Evolutionary conservation across 2,797 vertebrate genomes (phyloP), one percentile per base, ranked within the genome.

Genomic region (Parambassis ranga): DNA sequence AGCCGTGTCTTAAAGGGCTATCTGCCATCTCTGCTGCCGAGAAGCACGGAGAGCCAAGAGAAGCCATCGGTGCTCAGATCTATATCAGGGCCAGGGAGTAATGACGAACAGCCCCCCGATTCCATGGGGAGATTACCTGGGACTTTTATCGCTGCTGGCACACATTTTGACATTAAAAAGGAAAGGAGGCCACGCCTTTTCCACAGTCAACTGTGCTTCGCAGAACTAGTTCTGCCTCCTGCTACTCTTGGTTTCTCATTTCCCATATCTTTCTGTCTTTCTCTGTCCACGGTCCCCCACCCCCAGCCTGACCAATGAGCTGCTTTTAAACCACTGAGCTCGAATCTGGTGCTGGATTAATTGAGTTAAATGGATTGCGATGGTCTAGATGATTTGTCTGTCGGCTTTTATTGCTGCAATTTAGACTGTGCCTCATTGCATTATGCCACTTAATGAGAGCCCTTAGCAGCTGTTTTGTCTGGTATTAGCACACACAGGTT

Each of bases 301-400:
- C 11, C 22, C 43, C 26, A 63, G 19, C 55, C 53, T 55, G 55
- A 69, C 52, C 48, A 39, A 46, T 31, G 51, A 66, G 62, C 59
- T 63, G 66, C 82, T 87, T 83, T 84, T 75, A 83, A 84, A 62
- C 67, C 76, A 61, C 79, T 43, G 74, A 71, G 75, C 77, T 71
- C 65, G 52, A 75, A 79, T 87, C 66, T 49, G 65, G 53, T 72
- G 56, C 81, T 69, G 74, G 71, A 72, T 88, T 89, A 88, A 88
- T 87, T 87, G 89, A 90, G 78, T 87, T 87, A 87, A 90, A 90
- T 90, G 87, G 86, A 87, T 87, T 79, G 84, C 65, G 85, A 84
- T 87, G 87, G 85, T 84, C 56, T 82, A 86, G 87, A 90, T 87
- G 86, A 91, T 90, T 89, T 85, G 87, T 89, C 88, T 84, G 86